Evolutionary conservation across 2,113 vertebrate genomes (phyloP).

Genomic region (Fregetta grallaria): DNA sequence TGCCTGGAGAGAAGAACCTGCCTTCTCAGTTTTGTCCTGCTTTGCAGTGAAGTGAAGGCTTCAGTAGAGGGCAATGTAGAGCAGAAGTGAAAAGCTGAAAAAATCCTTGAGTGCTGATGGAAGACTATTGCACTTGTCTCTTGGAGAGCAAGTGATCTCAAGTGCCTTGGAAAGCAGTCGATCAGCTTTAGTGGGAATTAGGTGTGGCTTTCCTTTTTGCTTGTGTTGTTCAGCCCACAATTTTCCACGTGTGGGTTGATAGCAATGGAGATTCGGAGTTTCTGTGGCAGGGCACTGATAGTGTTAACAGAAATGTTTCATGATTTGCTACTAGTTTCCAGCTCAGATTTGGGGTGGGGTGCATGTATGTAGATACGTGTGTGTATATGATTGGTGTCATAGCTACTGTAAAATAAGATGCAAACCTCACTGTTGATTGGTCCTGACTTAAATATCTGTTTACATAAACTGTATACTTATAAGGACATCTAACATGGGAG

Average conservation of each 20-base stretch:
- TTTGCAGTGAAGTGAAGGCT: neutral
- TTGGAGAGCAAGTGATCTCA: neutral
- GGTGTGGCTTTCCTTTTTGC: neutral
- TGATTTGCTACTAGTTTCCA: neutral
- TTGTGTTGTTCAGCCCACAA: neutral
- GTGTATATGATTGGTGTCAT: neutral
- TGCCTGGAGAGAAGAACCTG: no score
- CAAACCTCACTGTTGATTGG: neutral
- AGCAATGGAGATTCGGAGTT: neutral
- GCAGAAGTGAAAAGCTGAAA: neutral
- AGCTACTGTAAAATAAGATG: neutral
- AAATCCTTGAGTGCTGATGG: neutral
- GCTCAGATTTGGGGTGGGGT: neutral
- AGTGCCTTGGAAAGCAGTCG: neutral
- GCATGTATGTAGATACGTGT: neutral
- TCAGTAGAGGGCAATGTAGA: neutral
- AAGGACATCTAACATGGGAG: neutral
- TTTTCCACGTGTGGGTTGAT: neutral
- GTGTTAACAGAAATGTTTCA: neutral
- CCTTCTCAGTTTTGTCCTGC: neutral
- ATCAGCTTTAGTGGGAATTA: neutral
- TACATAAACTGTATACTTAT: neutral
- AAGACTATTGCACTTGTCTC: neutral
- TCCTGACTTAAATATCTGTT: neutral
- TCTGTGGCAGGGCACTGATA: neutral